Conservation (phyloP, 2,888 invertebrate genomes). For the Drosophila niveifrons region DNA sequence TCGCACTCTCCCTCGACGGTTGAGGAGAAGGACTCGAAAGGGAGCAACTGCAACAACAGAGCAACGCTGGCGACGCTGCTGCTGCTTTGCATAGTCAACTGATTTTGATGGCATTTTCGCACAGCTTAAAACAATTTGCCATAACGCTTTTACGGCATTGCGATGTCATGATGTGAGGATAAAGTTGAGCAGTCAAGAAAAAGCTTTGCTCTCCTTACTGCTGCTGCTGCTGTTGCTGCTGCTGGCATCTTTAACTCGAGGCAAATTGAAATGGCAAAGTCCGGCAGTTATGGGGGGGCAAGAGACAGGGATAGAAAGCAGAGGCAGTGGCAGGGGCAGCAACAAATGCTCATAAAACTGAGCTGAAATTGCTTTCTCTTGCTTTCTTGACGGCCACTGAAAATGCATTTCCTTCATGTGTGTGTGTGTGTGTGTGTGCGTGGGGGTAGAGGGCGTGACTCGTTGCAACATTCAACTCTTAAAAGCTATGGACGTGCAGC, state of each 20-base stretch:
- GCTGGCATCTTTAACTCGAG: slow-evolving; percentile 58
- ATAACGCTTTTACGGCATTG: slow-evolving; percentile 74
- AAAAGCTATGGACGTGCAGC: slow-evolving; percentile 74
- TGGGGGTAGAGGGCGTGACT: slow-evolving; percentile 58
- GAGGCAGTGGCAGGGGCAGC: slow-evolving; percentile 34
- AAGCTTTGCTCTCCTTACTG: background rate
- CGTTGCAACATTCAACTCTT: slow-evolving; percentile 65
- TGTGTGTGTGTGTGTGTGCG: slow-evolving; percentile 20
- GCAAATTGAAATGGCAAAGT: slow-evolving; percentile 67
- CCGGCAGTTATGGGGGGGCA: background rate
- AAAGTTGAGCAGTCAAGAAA: slow-evolving; percentile 22
- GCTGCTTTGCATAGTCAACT: slow-evolving; percentile 79
- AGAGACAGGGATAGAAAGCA: too few relatives aligned
- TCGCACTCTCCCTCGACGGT: background rate
- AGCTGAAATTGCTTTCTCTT: slow-evolving; percentile 76
- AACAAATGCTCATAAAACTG: slow-evolving; percentile 77
- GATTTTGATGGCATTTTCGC: slow-evolving; percentile 81
- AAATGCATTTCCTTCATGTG: slow-evolving; percentile 72
- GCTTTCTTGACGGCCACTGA: slow-evolving; percentile 78
- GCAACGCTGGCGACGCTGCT: slow-evolving; percentile 46
- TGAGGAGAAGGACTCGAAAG: background rate
- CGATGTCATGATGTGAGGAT: slow-evolving; percentile 65
- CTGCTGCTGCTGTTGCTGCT: background rate
- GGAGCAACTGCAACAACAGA: slow-evolving; percentile 8
- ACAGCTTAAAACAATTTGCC: slow-evolving; percentile 80